A percentile compares a stretch with the other conserved stretches of the same genome.
Conservation (phyloP, 2,797 vertebrate species). For the Acipenser transmontanus region DNA sequence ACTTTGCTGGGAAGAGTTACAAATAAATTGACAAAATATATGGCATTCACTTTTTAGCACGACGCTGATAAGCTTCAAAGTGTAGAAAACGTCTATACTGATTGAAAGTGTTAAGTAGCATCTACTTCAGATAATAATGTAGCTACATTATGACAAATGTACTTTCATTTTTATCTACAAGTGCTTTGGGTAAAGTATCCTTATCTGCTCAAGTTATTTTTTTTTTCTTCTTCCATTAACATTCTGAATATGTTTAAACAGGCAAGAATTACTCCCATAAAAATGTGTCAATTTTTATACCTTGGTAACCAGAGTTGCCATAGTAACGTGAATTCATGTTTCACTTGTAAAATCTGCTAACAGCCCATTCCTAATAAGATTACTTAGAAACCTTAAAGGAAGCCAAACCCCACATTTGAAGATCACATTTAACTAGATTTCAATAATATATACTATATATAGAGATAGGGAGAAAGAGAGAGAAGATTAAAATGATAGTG, state of each 20-base stretch:
- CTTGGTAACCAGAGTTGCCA: slow-evolving; percentile 13
- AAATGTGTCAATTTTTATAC: slow-evolving; percentile 16
- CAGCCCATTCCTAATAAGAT: slow-evolving; percentile 9
- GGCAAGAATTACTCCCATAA: not conserved
- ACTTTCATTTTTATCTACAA: not conserved
- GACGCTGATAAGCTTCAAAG: no score
- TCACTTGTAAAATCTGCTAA: slow-evolving; percentile 16
- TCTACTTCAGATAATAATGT: not conserved
- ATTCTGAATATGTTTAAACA: not conserved
- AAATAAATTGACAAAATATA: no score
- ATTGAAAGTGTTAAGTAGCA: not conserved
- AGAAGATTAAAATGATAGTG: no score
- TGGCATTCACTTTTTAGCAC: no score
- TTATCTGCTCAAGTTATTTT: slow-evolving; percentile 4
- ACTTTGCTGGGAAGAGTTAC: no score
- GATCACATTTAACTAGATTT: not conserved
- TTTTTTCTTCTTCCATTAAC: slow-evolving; percentile 8
- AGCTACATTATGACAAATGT: not conserved
- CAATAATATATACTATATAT: no score
- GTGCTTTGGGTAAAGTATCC: no score
- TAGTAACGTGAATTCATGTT: slow-evolving; percentile 17
- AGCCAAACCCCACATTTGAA: not conserved
- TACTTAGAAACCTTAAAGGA: slow-evolving; percentile 5
- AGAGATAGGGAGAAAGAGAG: no score
- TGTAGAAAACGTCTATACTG: no score